A percentile compares a stretch with the other conserved stretches of the same genome.
Conservation (phyloP, 1,140 invertebrate genomes). For the Drosophila saltans region DNA sequence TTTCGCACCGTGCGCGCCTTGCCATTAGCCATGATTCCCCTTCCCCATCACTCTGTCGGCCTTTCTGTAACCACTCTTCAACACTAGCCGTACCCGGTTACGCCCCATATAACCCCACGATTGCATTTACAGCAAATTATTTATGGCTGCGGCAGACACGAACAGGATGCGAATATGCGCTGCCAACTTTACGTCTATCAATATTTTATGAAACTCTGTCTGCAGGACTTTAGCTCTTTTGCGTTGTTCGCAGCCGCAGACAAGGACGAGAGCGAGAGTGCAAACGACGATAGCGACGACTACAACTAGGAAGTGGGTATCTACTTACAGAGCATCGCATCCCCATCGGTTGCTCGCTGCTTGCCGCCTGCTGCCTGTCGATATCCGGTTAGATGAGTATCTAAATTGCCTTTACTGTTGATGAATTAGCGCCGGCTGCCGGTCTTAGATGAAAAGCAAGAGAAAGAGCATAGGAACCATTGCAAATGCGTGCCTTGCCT, state of each 20-base stretch:
- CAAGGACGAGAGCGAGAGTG: slow-evolving; percentile 24
- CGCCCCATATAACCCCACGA: slow-evolving; percentile 70
- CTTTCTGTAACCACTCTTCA: slow-evolving; percentile 2
- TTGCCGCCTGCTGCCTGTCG: slow-evolving; percentile 64
- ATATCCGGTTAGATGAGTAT: slow-evolving; percentile 81
- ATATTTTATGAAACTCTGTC: slow-evolving; percentile 82
- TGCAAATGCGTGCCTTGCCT: not conserved
- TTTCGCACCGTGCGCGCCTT: slow-evolving; percentile 73
- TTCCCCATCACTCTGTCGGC: not conserved
- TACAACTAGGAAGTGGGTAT: slow-evolving; percentile 49
- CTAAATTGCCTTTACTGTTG: slow-evolving; percentile 81
- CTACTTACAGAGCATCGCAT: slow-evolving; percentile 51
- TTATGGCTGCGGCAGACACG: slow-evolving; percentile 81
- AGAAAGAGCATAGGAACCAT: slow-evolving; percentile 13
- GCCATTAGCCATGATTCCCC: slow-evolving; percentile 58
- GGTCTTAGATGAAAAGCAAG: slow-evolving; percentile 6
- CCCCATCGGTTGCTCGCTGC: slow-evolving; percentile 14
- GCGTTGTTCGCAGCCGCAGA: slow-evolving; percentile 38
- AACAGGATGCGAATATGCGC: slow-evolving; percentile 77
- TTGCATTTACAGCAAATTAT: slow-evolving; percentile 82
- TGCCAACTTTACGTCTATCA: slow-evolving; percentile 81
- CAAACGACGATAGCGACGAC: slow-evolving; percentile 1
- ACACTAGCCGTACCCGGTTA: slow-evolving; percentile 32
- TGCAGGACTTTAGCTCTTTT: slow-evolving; percentile 51
- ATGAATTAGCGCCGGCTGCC: slow-evolving; percentile 73